phyloP scores from a whole-genome alignment of 2,797 vertebrate genomes.

The Acanthiza pusilla region DNA sequence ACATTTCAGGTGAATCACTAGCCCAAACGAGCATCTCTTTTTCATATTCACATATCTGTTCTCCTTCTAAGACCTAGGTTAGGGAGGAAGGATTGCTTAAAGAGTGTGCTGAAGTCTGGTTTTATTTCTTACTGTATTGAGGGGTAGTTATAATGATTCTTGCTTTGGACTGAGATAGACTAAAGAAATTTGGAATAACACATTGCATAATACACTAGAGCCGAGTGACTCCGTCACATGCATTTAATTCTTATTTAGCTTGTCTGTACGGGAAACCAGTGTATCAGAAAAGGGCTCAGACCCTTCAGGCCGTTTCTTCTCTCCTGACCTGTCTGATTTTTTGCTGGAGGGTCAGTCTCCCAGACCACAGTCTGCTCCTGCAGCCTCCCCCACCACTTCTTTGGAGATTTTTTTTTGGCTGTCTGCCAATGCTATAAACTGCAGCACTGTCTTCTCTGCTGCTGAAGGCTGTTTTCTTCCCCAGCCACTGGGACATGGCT shows the following conservation, averaged over 20 bases:
- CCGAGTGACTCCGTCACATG: neutral
- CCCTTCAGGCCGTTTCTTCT: neutral
- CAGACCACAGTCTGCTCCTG: neutral
- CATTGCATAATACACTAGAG: neutral
- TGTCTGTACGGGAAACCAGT: neutral
- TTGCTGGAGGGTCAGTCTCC: neutral
- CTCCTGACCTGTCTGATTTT: neutral
- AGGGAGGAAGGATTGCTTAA: neutral
- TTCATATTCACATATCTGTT: neutral
- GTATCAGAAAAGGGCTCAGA: neutral
- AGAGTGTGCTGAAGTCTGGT: neutral
- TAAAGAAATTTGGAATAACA: neutral
- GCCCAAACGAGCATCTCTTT: neutral
- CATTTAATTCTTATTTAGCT: neutral
- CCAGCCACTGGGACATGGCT: neutral
- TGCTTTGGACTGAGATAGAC: neutral
- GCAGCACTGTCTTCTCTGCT: neutral
- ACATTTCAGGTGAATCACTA: neutral
- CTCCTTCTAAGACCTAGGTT: neutral
- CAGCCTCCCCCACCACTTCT: neutral
- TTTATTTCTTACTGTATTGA: neutral
- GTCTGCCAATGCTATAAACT: slow-evolving; percentile 23
- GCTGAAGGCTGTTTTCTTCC: slow-evolving; percentile 45
- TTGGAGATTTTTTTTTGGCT: slow-evolving; percentile 1
- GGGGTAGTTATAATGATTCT: neutral